Percentiles rank a stretch among this genome's conserved stretches.
phyloP scores from a whole-genome alignment of 2,113 vertebrate species.

The Ammospiza caudacuta region DNA sequence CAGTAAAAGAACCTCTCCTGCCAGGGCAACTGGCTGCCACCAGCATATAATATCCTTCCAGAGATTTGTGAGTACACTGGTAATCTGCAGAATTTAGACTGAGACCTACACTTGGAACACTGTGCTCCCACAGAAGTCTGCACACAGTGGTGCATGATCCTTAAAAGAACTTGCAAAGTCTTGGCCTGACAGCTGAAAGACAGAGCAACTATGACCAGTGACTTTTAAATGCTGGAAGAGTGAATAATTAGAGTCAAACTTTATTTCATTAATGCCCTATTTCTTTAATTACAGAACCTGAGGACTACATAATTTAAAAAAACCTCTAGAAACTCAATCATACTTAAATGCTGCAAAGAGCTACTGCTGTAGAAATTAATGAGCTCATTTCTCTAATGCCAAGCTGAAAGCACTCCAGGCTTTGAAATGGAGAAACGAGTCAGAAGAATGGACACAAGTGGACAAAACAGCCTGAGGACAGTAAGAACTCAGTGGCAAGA shows the following conservation, averaged over 20 bases:
- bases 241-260: not conserved
- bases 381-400: not conserved
- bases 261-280: not conserved
- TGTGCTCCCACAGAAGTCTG: not conserved
- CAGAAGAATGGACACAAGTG: not conserved
- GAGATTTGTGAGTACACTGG: not conserved
- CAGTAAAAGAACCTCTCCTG: not conserved
- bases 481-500: not conserved
- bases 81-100: not conserved
- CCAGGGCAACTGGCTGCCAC: not conserved
- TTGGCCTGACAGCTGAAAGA: not conserved
- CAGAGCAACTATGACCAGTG: not conserved
- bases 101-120: not conserved
- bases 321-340: not conserved
- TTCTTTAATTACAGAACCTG: not conserved
- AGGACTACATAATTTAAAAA: not conserved
- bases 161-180: not conserved
- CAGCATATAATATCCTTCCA: not conserved
- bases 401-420: not conserved
- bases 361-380: not conserved
- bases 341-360: not conserved
- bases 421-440: not conserved
- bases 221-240: not conserved
- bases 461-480: not conserved
- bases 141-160: not conserved